A percentile compares a stretch with the other conserved stretches of the same genome.
phyloP scores from a whole-genome alignment of 2,888 invertebrate genomes.

The Amiota minor region DNA sequence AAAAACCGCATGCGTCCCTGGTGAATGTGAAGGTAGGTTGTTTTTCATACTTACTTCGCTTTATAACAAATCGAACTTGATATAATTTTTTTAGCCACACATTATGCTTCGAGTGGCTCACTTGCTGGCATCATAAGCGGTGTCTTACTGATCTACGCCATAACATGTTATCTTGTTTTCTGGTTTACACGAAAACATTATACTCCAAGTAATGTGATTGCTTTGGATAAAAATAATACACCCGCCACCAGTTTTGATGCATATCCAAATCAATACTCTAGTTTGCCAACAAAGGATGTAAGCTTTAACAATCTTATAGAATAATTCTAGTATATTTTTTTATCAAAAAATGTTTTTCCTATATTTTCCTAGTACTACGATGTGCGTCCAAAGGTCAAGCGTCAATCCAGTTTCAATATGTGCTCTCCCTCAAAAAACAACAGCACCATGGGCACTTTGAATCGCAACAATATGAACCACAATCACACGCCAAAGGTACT shows the following conservation, averaged over 20 bases:
- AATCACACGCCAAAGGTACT: constrained; percentile 80
- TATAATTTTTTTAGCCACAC: constrained; percentile 51
- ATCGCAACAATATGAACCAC: constrained; percentile 77
- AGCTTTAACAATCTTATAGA: constrained; percentile 56
- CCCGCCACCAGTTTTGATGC: constrained; percentile 85
- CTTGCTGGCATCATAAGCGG: constrained; percentile 71
- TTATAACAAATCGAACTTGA: not conserved
- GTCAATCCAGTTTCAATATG: constrained; percentile 82
- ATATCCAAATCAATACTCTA: constrained; percentile 88
- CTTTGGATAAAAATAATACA: constrained; percentile 75
- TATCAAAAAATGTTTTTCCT: not conserved
- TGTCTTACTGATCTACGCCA: constrained; percentile 74
- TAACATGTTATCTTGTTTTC: constrained; percentile 71
- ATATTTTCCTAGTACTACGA: constrained; percentile 68
- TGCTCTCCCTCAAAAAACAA: constrained; percentile 66
- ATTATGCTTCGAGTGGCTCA: constrained; percentile 61
- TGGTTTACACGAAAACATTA: constrained; percentile 72
- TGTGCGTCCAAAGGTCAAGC: constrained; percentile 75
- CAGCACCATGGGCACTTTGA: constrained; percentile 70
- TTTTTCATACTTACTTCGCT: not conserved
- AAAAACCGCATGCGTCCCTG: constrained; percentile 78
- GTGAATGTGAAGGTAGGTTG: constrained; percentile 62
- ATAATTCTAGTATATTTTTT: not conserved
- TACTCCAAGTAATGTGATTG: constrained; percentile 40
- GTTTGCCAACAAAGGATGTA: constrained; percentile 86